These are phyloP conservation scores for Oncorhynchus gorbuscha DNA, from an alignment of 2,113 vertebrate genomes.

Conservation along the genomic window DNA sequence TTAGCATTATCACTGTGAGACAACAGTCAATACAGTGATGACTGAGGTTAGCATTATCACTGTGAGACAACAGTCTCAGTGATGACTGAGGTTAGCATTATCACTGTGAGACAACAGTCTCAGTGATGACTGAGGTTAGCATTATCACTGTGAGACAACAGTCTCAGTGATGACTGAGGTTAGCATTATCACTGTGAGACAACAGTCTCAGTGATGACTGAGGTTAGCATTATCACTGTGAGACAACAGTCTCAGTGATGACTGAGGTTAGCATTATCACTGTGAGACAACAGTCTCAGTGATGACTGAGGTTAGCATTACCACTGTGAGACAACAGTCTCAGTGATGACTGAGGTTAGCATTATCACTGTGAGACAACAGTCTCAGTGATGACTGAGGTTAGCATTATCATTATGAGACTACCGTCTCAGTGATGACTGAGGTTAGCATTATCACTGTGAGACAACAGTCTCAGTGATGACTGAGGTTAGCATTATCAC, in stretches of 20 bases:
- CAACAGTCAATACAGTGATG: neutral
- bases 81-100: neutral
- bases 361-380: no score
- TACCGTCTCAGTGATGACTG: neutral
- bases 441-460: neutral
- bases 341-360: neutral
- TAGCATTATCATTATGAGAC: neutral
- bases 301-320: neutral
- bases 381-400: neutral
- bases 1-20: neutral
- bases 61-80: neutral
- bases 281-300: neutral
- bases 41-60: neutral
- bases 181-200: neutral
- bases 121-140: neutral
- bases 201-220: neutral
- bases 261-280: neutral
- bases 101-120: no score
- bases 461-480: neutral
- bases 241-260: neutral
- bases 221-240: neutral
- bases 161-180: neutral
- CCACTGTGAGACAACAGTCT: no score
- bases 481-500: neutral
- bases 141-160: no score